Percentiles rank a stretch among this genome's conserved stretches.
Evolutionary conservation across 1,140 invertebrate species (phyloP).

Genomic region (Leucophenga varia): DNA sequence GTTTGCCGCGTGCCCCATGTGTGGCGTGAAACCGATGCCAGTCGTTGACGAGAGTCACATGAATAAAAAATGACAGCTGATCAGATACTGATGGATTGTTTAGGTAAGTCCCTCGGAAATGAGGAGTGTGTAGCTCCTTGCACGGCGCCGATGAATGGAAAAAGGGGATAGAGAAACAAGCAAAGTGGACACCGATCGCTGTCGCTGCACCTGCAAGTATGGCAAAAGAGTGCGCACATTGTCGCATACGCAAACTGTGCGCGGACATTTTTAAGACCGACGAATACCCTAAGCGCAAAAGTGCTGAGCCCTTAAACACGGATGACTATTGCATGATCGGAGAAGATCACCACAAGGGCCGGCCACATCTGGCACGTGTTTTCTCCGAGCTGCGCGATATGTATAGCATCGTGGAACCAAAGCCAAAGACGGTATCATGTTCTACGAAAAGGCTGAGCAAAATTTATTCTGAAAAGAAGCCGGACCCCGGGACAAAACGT

Average conservation of each 20-base stretch:
- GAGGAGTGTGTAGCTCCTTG: slow-evolving; percentile 17
- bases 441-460: neutral
- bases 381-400: slow-evolving; percentile 47
- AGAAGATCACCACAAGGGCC: slow-evolving; percentile 20
- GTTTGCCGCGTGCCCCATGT: slow-evolving; percentile 36
- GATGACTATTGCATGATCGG: slow-evolving; percentile 28
- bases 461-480: neutral
- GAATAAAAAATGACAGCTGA: slow-evolving; percentile 28
- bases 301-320: slow-evolving; percentile 4
- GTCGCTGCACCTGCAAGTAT: slow-evolving; percentile 35
- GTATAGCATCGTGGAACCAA: slow-evolving; percentile 28
- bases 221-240: slow-evolving; percentile 41
- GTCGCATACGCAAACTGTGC: slow-evolving; percentile 39
- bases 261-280: slow-evolving; percentile 32
- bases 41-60: slow-evolving; percentile 22
- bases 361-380: slow-evolving; percentile 38
- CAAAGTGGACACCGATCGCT: slow-evolving; percentile 14
- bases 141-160: neutral
- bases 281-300: slow-evolving; percentile 15
- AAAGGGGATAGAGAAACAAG: slow-evolving; percentile 4
- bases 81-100: slow-evolving; percentile 29
- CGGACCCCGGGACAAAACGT: too few species aligned
- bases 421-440: neutral
- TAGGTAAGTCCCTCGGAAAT: slow-evolving; percentile 17
- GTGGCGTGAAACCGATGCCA: slow-evolving; percentile 34